phyloP scores from a whole-genome alignment of 64 coral and sea anemone genomes.

The Montipora foliosa region DNA sequence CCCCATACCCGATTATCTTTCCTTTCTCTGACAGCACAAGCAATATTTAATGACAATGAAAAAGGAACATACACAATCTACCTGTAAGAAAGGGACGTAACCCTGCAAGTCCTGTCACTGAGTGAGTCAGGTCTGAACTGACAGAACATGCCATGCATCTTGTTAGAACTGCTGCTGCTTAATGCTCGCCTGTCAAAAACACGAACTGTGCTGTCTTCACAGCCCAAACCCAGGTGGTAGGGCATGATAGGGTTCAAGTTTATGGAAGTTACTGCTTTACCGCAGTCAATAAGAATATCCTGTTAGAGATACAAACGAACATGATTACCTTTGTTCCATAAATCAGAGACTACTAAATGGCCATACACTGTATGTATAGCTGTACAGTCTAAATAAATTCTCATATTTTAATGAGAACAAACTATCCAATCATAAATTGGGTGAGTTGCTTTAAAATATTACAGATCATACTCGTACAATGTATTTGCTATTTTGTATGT shows the following conservation, averaged over 20 bases:
- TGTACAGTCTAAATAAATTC: no score
- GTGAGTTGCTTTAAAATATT: no score
- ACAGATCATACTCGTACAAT: no score
- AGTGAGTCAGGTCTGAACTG: slow-evolving; percentile 95
- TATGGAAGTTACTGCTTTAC: slow-evolving; percentile 93
- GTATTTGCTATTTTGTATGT: no score
- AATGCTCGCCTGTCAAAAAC: slow-evolving; percentile 93
- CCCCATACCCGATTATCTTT: no score
- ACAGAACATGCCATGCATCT: slow-evolving; percentile 81
- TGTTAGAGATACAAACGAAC: not conserved
- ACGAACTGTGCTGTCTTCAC: slow-evolving; percentile 88
- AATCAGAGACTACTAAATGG: no score
- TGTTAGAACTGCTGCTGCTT: slow-evolving; percentile 57
- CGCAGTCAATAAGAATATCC: slow-evolving; percentile 94
- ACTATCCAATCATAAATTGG: no score
- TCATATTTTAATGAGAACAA: no score
- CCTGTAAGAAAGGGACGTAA: slow-evolving; percentile 94
- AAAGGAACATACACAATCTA: not conserved
- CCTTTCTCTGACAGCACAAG: no score
- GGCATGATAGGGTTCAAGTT: slow-evolving; percentile 86
- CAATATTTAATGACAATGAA: no score
- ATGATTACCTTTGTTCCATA: not conserved
- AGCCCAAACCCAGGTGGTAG: slow-evolving; percentile 88
- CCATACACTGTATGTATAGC: no score
- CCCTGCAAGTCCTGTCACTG: slow-evolving; percentile 82